Conservation (phyloP, 2,113 vertebrate species). For the Pampusana beccarii region DNA sequence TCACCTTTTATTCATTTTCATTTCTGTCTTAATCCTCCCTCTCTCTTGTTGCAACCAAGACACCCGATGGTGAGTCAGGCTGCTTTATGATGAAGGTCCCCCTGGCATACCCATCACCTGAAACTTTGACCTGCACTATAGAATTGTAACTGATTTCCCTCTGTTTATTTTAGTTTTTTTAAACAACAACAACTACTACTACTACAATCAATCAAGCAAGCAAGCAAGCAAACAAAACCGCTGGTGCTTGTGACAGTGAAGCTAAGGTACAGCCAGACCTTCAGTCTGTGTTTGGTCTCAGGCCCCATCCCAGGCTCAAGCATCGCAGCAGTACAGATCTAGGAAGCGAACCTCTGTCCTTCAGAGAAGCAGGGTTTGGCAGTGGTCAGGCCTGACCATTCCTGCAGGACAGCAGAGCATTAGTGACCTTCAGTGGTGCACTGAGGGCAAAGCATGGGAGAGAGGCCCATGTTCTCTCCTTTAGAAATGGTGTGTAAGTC, state of each 20-base stretch:
- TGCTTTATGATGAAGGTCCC: neutral
- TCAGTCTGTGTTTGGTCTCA: neutral
- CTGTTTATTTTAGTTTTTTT: neutral
- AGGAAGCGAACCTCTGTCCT: neutral
- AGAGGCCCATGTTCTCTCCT: neutral
- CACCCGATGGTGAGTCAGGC: neutral
- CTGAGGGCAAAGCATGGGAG: fast-evolving
- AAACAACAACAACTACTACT: neutral
- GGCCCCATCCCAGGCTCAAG: neutral
- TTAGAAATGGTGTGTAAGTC: neutral
- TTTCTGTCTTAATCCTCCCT: neutral
- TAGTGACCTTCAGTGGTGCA: neutral
- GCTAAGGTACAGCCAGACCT: neutral
- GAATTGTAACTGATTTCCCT: neutral
- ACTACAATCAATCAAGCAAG: too few species aligned
- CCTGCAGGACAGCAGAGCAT: neutral
- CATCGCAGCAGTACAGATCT: fast-evolving
- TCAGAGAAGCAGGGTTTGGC: neutral
- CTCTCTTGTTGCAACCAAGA: neutral
- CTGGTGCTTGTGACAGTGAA: neutral
- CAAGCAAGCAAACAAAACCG: neutral
- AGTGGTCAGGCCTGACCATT: fast-evolving
- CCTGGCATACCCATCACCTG: neutral
- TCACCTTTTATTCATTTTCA: neutral
- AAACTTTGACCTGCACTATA: neutral